Evolutionary conservation across 1,140 invertebrate genomes (phyloP).

Genomic region (Achatina immaculata): DNA sequence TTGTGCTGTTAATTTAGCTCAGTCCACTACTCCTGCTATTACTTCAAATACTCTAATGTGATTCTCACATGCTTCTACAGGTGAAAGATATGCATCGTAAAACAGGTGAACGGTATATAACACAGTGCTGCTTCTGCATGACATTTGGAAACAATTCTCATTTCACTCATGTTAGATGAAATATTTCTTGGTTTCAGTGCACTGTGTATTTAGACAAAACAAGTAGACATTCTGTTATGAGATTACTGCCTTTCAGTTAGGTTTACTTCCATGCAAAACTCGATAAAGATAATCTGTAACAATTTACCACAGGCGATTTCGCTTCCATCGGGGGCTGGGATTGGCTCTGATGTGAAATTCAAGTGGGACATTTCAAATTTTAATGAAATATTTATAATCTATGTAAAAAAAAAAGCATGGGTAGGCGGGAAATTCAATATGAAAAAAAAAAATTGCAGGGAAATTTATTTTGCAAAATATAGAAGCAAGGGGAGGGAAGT

Average conservation of each 20-base stretch:
- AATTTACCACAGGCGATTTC: constrained; percentile 76
- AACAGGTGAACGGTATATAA: too few species aligned
- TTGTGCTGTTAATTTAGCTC: too few species aligned
- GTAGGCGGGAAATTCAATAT: not conserved
- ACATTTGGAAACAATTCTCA: too few species aligned
- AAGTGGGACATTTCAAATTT: not conserved
- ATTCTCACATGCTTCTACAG: too few species aligned
- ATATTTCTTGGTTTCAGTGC: not conserved
- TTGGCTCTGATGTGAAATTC: constrained; percentile 68
- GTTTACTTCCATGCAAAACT: constrained; percentile 14
- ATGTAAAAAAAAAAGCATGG: constrained; percentile 8
- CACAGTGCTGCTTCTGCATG: too few species aligned
- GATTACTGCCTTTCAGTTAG: too few species aligned
- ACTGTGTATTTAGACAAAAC: constrained; percentile 11
- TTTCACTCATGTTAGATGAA: too few species aligned
- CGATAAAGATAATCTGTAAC: not conserved
- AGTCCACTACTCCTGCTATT: too few species aligned
- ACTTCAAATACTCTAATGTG: too few species aligned
- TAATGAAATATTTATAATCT: not conserved
- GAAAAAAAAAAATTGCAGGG: not conserved
- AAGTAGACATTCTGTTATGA: constrained; percentile 7
- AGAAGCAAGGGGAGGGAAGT: not conserved
- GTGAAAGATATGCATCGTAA: too few species aligned
- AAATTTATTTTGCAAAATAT: not conserved
- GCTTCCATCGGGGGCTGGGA: constrained; percentile 74